Percentiles rank a stretch among this genome's conserved stretches.
Conservation (phyloP, 2,888 invertebrate genomes). For the Eubasilissa splendida region DNA sequence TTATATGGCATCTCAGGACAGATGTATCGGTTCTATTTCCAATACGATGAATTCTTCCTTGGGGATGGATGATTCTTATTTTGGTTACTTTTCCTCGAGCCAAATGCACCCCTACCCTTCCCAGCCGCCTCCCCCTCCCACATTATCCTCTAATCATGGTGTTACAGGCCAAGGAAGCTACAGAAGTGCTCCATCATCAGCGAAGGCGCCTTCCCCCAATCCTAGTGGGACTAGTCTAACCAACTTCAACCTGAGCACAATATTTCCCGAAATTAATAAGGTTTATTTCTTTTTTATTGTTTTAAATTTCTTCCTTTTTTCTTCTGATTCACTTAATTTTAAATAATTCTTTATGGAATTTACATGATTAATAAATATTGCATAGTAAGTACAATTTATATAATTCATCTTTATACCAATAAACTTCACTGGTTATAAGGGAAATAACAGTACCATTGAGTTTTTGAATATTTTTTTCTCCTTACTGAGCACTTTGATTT, state of each 20-base stretch:
- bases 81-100: constrained; percentile 50
- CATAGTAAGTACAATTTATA: too few species aligned
- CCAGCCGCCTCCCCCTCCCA: constrained; percentile 12
- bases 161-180: not conserved
- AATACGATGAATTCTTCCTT: constrained; percentile 8
- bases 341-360: too few species aligned
- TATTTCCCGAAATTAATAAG: constrained; percentile 88
- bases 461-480: too few species aligned
- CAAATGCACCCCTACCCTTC: constrained; percentile 56
- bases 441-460: too few species aligned
- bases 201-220: constrained; percentile 37
- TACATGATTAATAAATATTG: too few species aligned
- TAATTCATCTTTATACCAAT: too few species aligned
- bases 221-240: constrained; percentile 68
- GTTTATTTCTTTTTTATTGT: constrained; percentile 61
- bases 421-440: too few species aligned
- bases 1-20: constrained; percentile 9
- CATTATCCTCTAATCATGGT: too few species aligned
- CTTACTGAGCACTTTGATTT: too few species aligned
- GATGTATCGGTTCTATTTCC: constrained; percentile 2
- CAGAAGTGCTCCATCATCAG: not conserved
- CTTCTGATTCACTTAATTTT: too few species aligned
- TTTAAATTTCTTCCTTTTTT: too few species aligned
- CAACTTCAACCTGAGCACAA: constrained; percentile 87
- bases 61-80: constrained; percentile 33